Conservation (phyloP, 2,113 vertebrate species). For the Camelus dromedarius region DNA sequence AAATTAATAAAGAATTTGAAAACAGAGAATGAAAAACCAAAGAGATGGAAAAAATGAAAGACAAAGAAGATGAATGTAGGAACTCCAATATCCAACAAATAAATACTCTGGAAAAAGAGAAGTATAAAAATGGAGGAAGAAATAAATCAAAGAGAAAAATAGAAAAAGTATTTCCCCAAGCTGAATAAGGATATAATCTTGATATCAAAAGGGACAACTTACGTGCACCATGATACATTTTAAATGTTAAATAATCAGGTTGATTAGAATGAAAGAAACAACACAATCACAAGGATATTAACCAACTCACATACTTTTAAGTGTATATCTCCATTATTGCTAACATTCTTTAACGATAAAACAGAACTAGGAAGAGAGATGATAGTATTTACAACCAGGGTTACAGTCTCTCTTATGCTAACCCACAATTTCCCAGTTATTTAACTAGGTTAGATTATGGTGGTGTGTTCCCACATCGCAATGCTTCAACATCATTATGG, state of each 20-base stretch:
- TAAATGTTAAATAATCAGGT: not conserved
- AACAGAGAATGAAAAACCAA: not conserved
- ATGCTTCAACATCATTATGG: not conserved
- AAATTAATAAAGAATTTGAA: not conserved
- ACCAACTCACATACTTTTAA: not conserved
- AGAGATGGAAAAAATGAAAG: not conserved
- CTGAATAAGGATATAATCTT: not conserved
- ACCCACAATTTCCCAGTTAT: not conserved
- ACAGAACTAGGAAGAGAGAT: not conserved
- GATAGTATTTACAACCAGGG: not conserved
- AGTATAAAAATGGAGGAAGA: not conserved
- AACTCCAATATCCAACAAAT: not conserved
- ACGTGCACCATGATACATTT: not conserved
- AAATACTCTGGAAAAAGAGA: not conserved
- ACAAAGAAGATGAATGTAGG: not conserved
- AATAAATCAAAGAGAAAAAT: not conserved
- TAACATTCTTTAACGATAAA: not conserved
- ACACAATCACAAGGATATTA: not conserved
- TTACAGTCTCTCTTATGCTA: not conserved
- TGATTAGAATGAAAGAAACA: not conserved
- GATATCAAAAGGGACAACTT: not conserved
- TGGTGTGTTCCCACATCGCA: not conserved
- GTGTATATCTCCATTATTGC: not conserved
- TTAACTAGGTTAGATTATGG: not conserved
- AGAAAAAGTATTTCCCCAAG: not conserved